A percentile compares a stretch with the other conserved stretches of the same genome.
These are phyloP conservation scores for Drosophila phalerata DNA, from an alignment of 2,888 invertebrate genomes.

Conservation along the genomic window DNA sequence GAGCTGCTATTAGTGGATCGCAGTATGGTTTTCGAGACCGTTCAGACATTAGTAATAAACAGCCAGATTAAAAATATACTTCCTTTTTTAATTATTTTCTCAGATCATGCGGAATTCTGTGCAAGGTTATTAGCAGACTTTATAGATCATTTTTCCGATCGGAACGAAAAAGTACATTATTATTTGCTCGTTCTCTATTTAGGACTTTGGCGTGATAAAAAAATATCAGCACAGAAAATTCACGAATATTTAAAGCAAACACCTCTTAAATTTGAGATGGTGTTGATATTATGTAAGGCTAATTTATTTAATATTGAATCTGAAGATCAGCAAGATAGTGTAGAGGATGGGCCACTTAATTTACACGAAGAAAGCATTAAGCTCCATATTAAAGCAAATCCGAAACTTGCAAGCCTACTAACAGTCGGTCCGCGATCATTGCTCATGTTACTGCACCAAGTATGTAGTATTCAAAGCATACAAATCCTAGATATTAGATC, in stretches of 20 bases:
- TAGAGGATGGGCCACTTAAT: neutral
- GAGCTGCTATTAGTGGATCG: constrained; percentile 25
- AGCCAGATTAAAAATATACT: constrained; percentile 41
- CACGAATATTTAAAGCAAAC: constrained; percentile 37
- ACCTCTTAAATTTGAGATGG: constrained; percentile 40
- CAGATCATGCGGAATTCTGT: constrained; percentile 42
- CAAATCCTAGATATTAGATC: constrained; percentile 38
- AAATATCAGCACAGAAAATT: constrained; percentile 35
- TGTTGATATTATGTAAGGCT: constrained; percentile 47
- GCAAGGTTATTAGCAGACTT: constrained; percentile 30
- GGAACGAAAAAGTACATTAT: constrained; percentile 39
- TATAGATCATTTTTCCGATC: constrained; percentile 16
- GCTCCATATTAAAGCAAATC: constrained; percentile 24
- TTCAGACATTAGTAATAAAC: constrained; percentile 26
- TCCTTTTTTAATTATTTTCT: constrained; percentile 52
- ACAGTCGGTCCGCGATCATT: constrained; percentile 37
- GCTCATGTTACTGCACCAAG: constrained; percentile 45
- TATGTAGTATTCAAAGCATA: constrained; percentile 27
- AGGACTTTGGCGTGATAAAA: constrained; percentile 46
- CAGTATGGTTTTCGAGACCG: constrained; percentile 17
- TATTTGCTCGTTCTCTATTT: constrained; percentile 56
- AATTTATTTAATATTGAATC: constrained; percentile 39
- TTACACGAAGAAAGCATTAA: constrained; percentile 15
- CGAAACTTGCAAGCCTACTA: constrained; percentile 16
- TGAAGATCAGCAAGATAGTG: neutral